Conservation (phyloP, 2,113 vertebrate genomes). For the Cebidichthys violaceus region DNA sequence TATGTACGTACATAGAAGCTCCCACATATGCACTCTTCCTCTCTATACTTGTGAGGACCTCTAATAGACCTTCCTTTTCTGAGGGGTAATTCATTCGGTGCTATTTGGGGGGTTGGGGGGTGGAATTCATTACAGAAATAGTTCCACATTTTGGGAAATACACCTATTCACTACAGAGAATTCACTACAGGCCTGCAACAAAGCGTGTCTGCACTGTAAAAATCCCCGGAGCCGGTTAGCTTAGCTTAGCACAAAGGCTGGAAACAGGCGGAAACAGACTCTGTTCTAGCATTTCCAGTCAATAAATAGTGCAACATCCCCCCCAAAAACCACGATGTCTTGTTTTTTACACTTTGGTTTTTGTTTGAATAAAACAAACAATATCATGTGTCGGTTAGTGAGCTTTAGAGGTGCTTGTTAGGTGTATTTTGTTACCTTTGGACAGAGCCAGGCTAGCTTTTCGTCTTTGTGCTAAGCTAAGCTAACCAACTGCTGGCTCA, state of each 20-base stretch:
- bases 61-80: neutral
- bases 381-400: neutral
- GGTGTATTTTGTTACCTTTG: constrained; percentile 9
- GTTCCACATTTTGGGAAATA: constrained; percentile 6
- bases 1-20: constrained; percentile 14
- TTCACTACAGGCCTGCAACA: too few species aligned
- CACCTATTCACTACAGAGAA: constrained; percentile 10
- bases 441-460: neutral
- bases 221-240: neutral
- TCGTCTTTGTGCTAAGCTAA: neutral
- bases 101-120: neutral
- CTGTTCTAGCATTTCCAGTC: neutral
- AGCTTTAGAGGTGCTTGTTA: constrained; percentile 2
- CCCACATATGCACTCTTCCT: constrained; percentile 1
- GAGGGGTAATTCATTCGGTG: neutral
- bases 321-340: neutral
- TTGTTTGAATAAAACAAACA: constrained; percentile 6
- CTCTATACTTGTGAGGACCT: constrained; percentile 14
- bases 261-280: neutral
- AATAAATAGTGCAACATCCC: neutral
- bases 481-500: neutral
- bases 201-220: neutral
- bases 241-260: neutral
- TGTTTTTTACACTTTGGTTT: neutral
- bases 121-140: neutral